These are phyloP conservation scores for Morus bassanus DNA, from an alignment of 2,797 vertebrate genomes.

Conservation along the genomic window DNA sequence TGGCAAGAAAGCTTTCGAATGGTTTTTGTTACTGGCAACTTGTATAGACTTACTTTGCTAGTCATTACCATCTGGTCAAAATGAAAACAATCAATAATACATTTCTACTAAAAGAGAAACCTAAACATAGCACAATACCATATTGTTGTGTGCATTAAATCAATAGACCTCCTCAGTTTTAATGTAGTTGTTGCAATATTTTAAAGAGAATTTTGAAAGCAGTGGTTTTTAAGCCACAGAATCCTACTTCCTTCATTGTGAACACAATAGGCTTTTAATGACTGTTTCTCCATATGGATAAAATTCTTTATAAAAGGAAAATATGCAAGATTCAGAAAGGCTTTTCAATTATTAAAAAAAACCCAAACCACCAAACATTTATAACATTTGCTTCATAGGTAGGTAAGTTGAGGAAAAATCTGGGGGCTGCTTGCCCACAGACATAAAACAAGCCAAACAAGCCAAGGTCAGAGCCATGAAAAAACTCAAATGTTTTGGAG, in stretches of 20 bases:
- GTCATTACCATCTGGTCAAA: constrained; percentile 3
- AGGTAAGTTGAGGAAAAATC: background rate
- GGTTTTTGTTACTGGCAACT: background rate
- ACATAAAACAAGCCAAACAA: background rate
- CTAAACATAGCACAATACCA: background rate
- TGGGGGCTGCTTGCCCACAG: background rate
- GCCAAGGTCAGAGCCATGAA: background rate
- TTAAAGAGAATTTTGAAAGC: background rate
- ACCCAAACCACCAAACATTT: background rate
- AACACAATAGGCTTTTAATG: background rate
- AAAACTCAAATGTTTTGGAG: background rate
- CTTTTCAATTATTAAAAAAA: background rate
- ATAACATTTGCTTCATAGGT: background rate
- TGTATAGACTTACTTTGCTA: background rate
- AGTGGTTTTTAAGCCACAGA: background rate
- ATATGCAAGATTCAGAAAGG: background rate
- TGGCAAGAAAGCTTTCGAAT: background rate
- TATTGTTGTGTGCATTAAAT: background rate
- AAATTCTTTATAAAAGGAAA: background rate
- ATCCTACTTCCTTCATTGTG: background rate
- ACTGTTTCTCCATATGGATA: background rate
- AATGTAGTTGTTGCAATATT: background rate
- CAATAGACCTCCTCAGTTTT: constrained; percentile 12
- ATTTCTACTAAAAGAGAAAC: constrained; percentile 2
- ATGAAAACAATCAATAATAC: constrained; percentile 13